phyloP scores from a whole-genome alignment of 2,888 invertebrate genomes.

The Iphiclides podalirius region DNA sequence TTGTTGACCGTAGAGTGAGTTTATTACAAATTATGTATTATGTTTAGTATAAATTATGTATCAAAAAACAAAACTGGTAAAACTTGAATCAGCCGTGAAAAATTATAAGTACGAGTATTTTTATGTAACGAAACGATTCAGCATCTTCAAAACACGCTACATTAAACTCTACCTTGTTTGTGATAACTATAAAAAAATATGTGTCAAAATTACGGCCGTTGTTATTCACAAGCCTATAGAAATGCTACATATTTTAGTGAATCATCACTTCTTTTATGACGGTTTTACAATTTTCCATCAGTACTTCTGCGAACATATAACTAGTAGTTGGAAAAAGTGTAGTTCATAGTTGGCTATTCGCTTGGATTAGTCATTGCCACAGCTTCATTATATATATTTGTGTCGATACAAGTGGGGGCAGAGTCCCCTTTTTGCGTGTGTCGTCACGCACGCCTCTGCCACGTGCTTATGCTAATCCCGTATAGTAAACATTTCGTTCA shows the following conservation, averaged over 20 bases:
- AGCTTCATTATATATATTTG: slow-evolving; percentile 27
- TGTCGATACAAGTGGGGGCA: slow-evolving; percentile 39
- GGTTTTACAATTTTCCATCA: slow-evolving; percentile 6
- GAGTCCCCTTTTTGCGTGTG: slow-evolving; percentile 42
- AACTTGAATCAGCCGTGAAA: no score
- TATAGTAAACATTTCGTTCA: slow-evolving; percentile 5
- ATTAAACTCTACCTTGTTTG: not conserved
- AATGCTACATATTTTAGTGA: not conserved
- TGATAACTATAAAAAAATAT: not conserved
- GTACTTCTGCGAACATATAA: no score
- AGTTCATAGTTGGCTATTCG: slow-evolving; percentile 37
- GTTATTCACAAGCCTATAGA: no score
- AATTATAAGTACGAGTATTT: no score
- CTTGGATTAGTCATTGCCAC: slow-evolving; percentile 42
- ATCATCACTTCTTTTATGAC: not conserved
- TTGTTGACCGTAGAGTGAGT: slow-evolving; percentile 15
- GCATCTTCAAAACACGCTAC: no score
- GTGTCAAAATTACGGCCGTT: no score
- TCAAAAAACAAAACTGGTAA: no score
- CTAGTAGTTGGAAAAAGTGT: no score
- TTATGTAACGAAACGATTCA: no score
- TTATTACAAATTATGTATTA: no score
- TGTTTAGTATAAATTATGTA: no score
- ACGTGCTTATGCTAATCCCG: slow-evolving; percentile 40
- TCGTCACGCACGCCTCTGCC: slow-evolving; percentile 44